Base-by-base conservation (phyloP, 2,797 vertebrate species). In the Podarcis lilfordi region DNA sequence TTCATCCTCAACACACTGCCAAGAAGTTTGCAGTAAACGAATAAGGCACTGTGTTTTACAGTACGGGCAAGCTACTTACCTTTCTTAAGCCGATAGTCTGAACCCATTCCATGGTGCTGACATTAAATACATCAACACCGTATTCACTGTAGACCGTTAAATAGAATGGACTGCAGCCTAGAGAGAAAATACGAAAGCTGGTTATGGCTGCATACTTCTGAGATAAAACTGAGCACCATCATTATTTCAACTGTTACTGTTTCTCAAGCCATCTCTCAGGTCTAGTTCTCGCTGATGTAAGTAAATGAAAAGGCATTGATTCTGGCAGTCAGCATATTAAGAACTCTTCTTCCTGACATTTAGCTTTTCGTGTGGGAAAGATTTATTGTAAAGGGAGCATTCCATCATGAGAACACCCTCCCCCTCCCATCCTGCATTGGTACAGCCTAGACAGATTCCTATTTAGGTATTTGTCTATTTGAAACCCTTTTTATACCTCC, bases 111-210 rank as follows among this genome's bases (percentile, higher is more conserved):
- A 97, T 97, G 76, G 98, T 98, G 96, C 97, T 96, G 86, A 98
- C 97, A 27, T 99, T 98, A n/a, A 99, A 99, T 23, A 99, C 98
- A 25, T 99, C 98, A 0, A 98, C 97, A 0, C 98, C 98, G 0
- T 99, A 99, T 32, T 99, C 98, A 0, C 98, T 99, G 96, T 99
- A 99, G 82, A 99, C 97, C 0, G 98, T 98, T 94, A 99, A 96
- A 72, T 99, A 98, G 0, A 97, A 97, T 1, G 98, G 95, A 96
- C 96, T 98, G 81, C 98, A 99, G 93, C 98, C 99, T 99, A 93
- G 61, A 86, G 21, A 87, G 89, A 93, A 2, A 66, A 89, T 88
- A 95, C 91, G 95, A 85, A 85, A 75, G 29, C 35, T 78, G n/a
- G 50, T 86, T 86, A 92, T 91, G 64, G 86, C 85, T 91, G 91